Percentiles rank a stretch among this genome's conserved stretches.
These are phyloP conservation scores for Myotis davidii DNA, from an alignment of 2,113 vertebrate genomes.

Conservation along the genomic window DNA sequence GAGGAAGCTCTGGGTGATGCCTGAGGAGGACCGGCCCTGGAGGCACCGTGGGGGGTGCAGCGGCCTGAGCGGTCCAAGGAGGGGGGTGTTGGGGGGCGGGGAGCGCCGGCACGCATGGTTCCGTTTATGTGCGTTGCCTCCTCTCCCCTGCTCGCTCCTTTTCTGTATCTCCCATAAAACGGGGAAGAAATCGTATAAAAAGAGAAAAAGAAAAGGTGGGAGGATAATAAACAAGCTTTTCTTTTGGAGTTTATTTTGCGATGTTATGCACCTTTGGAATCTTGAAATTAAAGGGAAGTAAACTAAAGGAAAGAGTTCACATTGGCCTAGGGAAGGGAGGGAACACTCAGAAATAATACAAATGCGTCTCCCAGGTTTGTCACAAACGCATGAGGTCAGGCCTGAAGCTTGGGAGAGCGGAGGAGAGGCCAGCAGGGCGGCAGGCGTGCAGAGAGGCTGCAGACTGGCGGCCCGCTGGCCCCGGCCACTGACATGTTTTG, in stretches of 20 bases:
- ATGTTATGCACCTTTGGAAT: not conserved
- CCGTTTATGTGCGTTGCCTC: too few species aligned
- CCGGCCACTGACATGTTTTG: not conserved
- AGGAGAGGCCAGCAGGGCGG: not conserved
- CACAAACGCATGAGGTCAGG: not conserved
- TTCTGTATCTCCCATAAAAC: not conserved
- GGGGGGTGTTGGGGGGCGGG: rapidly evolving
- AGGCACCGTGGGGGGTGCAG: too few species aligned
- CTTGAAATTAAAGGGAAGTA: not conserved
- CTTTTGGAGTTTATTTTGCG: slow-evolving; percentile 24
- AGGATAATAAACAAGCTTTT: not conserved
- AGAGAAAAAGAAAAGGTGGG: not conserved
- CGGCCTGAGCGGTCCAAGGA: not conserved
- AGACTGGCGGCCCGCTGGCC: not conserved
- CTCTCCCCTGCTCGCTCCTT: not conserved
- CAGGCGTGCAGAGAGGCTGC: not conserved
- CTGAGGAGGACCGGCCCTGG: not conserved
- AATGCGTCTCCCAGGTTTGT: not conserved
- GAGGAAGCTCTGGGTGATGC: not conserved
- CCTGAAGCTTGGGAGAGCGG: not conserved
- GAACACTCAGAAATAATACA: not conserved
- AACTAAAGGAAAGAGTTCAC: not conserved
- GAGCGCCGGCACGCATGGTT: too few species aligned
- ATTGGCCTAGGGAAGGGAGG: not conserved
- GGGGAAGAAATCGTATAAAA: not conserved